Base-by-base conservation (phyloP, 2,888 invertebrate species). In the Diloba caeruleocephala region DNA sequence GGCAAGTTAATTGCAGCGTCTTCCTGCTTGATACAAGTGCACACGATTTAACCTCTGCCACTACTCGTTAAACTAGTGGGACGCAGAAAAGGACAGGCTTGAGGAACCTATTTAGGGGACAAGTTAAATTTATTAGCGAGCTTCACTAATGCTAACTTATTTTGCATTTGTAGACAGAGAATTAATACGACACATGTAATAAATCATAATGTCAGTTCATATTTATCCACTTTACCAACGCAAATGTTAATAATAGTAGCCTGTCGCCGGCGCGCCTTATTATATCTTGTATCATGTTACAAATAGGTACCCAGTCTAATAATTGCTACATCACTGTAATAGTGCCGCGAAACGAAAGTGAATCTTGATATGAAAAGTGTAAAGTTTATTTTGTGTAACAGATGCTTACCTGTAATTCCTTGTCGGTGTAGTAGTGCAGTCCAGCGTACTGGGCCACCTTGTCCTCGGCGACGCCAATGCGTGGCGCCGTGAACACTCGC, bases 381-480 rank as follows among this genome's bases (percentile, higher is more conserved):
- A 55, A 45, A 39, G 38, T 52, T 33, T 37, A 33, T 36, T 58
- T 62, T 2, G 12, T 10, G 10, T 23, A 10, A n/a, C 32, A 15
- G n/a, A n/a, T n/a, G 13, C 32, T 62, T 88, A 95, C 97, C 94
- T 98, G 97, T 43, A 98, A 90, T 82, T 98, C 98, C 92, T 98
- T 98, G 88, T 98, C 98, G 5, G 97, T 97, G 89, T 98, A 98
- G 87, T 98, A 98, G 83, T 98, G 98, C 0, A 98, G 93, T 0
- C 97, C 97, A 0, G 98, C 98, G 85, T 98, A 98, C 83, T 98
- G 98, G 0, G 98, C 96, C 14, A 98, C 97, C 88, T 98, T 97
- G 84, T 98, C 97, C 71, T 98, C 97, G 1, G 98, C 97, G 6
- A 98, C 97, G 33, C 98, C 98, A 72, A 98, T 96, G 70, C 97